These are phyloP conservation scores for Diarsia mendica DNA, from an alignment of 2,888 invertebrate species.

Conservation along the genomic window DNA sequence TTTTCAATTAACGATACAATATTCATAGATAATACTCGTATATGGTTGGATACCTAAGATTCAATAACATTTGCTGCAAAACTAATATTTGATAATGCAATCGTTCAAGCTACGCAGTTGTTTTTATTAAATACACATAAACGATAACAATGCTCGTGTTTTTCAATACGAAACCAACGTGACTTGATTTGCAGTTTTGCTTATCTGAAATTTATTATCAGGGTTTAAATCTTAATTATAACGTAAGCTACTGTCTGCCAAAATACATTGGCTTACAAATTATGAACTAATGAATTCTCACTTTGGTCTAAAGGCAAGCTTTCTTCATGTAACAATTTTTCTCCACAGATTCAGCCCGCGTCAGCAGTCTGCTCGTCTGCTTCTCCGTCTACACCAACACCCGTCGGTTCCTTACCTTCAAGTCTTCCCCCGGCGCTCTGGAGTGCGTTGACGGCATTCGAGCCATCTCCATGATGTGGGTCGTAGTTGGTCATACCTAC, in stretches of 20 bases:
- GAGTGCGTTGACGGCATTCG: constrained; percentile 85
- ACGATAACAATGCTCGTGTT: constrained; percentile 44
- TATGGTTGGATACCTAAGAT: neutral
- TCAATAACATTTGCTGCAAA: neutral
- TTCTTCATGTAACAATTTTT: neutral
- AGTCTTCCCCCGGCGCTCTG: constrained; percentile 73
- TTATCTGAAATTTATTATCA: constrained; percentile 18
- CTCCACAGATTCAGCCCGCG: constrained; percentile 62
- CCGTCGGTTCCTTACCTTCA: constrained; percentile 78
- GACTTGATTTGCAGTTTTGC: constrained; percentile 19
- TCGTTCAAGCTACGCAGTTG: constrained; percentile 17
- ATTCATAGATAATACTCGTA: neutral
- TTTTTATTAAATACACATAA: constrained; percentile 22
- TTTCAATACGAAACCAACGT: constrained; percentile 33
- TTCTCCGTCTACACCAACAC: constrained; percentile 86
- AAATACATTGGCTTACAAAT: neutral
- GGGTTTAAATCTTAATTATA: neutral
- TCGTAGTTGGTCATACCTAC: constrained; percentile 83
- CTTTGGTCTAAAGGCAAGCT: neutral
- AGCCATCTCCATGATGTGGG: constrained; percentile 86
- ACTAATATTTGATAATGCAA: constrained; percentile 12
- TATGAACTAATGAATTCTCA: neutral
- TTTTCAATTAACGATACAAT: neutral
- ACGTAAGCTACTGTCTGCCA: neutral
- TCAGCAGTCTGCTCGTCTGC: constrained; percentile 65